A percentile compares a stretch with the other conserved stretches of the same genome.
Evolutionary conservation across 2,113 vertebrate genomes (phyloP).

Genomic region (Turnix velox): DNA sequence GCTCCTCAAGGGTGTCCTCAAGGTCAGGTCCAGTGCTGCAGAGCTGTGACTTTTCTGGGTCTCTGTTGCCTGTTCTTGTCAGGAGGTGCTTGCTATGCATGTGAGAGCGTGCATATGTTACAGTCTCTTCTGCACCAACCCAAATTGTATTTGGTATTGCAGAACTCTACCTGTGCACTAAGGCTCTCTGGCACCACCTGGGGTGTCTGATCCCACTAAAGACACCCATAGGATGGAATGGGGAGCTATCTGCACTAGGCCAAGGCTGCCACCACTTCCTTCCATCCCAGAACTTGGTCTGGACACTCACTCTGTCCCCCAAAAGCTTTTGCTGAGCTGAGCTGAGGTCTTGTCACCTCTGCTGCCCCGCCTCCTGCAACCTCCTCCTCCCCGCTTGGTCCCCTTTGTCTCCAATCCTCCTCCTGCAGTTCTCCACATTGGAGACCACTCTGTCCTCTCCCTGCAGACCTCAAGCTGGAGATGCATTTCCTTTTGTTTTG

Average conservation of each 20-base stretch:
- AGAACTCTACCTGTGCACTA: not conserved
- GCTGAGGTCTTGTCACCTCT: not conserved
- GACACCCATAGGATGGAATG: not conserved
- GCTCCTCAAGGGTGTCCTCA: not conserved
- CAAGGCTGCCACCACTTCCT: not conserved
- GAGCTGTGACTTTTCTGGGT: not conserved
- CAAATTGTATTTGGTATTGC: rapidly evolving
- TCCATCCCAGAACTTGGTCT: not conserved
- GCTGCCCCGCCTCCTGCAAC: not conserved
- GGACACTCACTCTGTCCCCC: rapidly evolving
- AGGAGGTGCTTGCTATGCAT: not conserved
- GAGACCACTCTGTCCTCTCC: not conserved
- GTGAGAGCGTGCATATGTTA: rapidly evolving
- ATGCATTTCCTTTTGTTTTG: constrained; percentile 24
- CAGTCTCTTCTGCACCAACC: not conserved
- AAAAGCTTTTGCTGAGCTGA: rapidly evolving
- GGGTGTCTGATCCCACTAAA: not conserved
- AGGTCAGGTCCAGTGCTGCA: not conserved
- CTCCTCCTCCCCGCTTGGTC: rapidly evolving
- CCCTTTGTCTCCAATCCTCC: not conserved
- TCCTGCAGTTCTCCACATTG: not conserved
- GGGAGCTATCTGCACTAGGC: not conserved
- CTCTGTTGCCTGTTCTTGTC: not conserved
- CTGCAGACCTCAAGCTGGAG: not conserved
- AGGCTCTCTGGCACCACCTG: not conserved